phyloP scores from a whole-genome alignment of 2,888 invertebrate species.

The Zele albiditarsus region DNA sequence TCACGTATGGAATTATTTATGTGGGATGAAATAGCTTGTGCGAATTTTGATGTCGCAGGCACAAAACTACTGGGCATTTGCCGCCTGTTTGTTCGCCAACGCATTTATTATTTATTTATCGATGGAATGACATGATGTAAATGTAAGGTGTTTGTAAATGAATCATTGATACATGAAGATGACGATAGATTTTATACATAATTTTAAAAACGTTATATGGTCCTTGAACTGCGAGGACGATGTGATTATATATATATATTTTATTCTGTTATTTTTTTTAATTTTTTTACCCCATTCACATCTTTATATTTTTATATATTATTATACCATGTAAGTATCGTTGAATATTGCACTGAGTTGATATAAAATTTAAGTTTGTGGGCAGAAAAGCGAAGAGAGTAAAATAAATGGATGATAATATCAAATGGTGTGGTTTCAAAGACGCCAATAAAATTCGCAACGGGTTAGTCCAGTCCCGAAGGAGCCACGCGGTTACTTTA shows the following conservation, averaged over 20 bases:
- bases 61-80: constrained; percentile 1
- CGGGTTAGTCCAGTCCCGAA: constrained; percentile 20
- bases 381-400: not conserved
- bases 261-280: not conserved
- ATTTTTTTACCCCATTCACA: not conserved
- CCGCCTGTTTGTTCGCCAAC: constrained; percentile 2
- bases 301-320: not conserved
- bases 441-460: not conserved
- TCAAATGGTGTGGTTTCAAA: not conserved
- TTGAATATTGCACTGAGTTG: not conserved
- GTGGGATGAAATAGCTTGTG: constrained; percentile 18
- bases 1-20: constrained; percentile 1
- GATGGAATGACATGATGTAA: not conserved
- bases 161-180: constrained; percentile 10
- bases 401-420: not conserved
- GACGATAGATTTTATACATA: not conserved
- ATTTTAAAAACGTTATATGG: not conserved
- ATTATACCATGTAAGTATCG: not conserved
- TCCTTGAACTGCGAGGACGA: not conserved
- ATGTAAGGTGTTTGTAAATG: constrained; percentile 4
- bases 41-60: constrained; percentile 13
- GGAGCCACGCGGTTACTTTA: constrained; percentile 10
- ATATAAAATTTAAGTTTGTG: not conserved
- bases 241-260: not conserved
- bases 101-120: constrained; percentile 15